These are phyloP conservation scores for Aphis craccivora DNA, from an alignment of 1,140 invertebrate genomes.

Conservation along the genomic window DNA sequence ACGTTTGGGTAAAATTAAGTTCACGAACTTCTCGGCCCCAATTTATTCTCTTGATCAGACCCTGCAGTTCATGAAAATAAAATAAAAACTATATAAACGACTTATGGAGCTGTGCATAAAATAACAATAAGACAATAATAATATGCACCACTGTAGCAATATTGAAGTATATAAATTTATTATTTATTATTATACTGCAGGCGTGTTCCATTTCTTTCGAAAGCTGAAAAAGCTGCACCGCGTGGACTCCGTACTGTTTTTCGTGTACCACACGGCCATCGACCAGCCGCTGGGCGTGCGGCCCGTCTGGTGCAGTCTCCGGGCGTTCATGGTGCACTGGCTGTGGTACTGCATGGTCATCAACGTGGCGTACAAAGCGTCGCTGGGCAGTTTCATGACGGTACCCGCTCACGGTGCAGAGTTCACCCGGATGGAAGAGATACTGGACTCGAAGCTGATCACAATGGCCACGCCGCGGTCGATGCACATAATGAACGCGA, in stretches of 20 bases:
- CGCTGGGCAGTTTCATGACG: slow-evolving; percentile 60
- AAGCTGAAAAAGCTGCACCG: slow-evolving; percentile 13
- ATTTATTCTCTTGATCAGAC: no score
- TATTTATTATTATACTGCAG: not conserved
- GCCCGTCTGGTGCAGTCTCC: slow-evolving; percentile 33
- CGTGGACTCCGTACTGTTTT: slow-evolving; percentile 44
- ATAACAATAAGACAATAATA: not conserved
- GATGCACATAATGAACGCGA: slow-evolving; percentile 58
- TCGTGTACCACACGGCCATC: slow-evolving; percentile 56
- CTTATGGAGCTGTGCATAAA: not conserved
- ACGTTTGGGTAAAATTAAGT: no score
- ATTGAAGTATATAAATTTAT: not conserved
- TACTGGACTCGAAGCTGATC: slow-evolving; percentile 57
- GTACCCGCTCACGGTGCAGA: slow-evolving; percentile 58
- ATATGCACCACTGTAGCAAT: not conserved
- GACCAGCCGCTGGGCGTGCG: slow-evolving; percentile 58
- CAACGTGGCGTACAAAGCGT: slow-evolving; percentile 60
- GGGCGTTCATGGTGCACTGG: slow-evolving; percentile 59
- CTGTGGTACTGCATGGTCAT: slow-evolving; percentile 60
- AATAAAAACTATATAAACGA: not conserved
- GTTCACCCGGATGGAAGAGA: slow-evolving; percentile 58
- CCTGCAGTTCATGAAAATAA: no score
- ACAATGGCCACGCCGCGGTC: slow-evolving; percentile 57
- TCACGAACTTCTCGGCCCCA: no score
- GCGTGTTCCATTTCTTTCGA: slow-evolving; percentile 31